Conservation (phyloP, 2,113 vertebrate genomes). For the western clawed frog (Xenopus tropicalis) region UCB_Xtro_10.0 CM004445.2:107115001-107115500, state of each 20-base stretch:
- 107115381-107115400: neutral
- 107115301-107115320: constrained; percentile 28
- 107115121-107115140: neutral
- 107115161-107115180: constrained; percentile 20
- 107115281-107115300: neutral
- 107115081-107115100: neutral
- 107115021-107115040: constrained; percentile 31
- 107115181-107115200: constrained; percentile 13
- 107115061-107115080: constrained; percentile 1
- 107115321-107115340: constrained; percentile 4
- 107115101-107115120: constrained; percentile 9
- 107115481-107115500: too few relatives aligned
- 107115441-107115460: too few relatives aligned
- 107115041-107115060: constrained; percentile 12
- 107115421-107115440: neutral
- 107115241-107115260: constrained; percentile 15
- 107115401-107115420: neutral
- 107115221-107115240: constrained; percentile 16
- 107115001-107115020: constrained; percentile 6
- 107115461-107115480: too few relatives aligned
- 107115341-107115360: constrained; percentile 7
- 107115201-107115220: constrained; percentile 25
- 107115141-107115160: neutral
- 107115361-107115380: too few relatives aligned
- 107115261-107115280: neutral